Evolutionary conservation across 2,888 invertebrate genomes (phyloP).

Genomic region (Apodemia mormo): DNA sequence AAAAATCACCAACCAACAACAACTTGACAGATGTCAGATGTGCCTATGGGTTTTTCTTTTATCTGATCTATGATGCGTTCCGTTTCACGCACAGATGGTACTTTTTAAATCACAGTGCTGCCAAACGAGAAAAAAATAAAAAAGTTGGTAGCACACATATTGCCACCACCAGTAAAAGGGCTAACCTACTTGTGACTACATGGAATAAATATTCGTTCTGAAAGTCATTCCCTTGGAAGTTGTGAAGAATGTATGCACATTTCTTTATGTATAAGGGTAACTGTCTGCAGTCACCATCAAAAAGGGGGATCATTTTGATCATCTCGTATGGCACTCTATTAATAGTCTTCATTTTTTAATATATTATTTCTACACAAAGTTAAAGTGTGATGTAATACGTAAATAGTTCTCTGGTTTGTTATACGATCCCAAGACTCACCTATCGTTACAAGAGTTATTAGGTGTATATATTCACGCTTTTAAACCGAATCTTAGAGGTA

Average conservation of each 20-base stretch:
- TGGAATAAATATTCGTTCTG: constrained; percentile 33
- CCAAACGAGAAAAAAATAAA: too few species aligned
- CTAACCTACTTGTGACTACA: constrained; percentile 31
- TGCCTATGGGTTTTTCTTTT: too few species aligned
- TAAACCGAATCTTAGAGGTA: neutral
- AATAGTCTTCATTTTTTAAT: constrained; percentile 20
- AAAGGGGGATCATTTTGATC: constrained; percentile 21
- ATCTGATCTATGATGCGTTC: too few species aligned
- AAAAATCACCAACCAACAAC: too few species aligned
- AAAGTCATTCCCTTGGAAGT: constrained; percentile 10
- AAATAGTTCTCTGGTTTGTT: neutral
- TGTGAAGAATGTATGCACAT: constrained; percentile 26
- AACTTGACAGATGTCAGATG: too few species aligned
- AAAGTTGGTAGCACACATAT: too few species aligned
- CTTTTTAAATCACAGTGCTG: too few species aligned
- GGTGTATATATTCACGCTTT: neutral
- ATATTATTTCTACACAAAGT: neutral
- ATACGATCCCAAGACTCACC: neutral
- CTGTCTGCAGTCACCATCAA: constrained; percentile 19
- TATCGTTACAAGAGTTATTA: neutral
- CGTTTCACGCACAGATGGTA: too few species aligned
- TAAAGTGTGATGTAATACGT: neutral
- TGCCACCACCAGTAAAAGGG: too few species aligned
- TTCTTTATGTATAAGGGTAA: constrained; percentile 28
- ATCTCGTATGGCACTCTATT: constrained; percentile 19